Conservation (phyloP, 2,888 invertebrate species). For the Sipha maydis region DNA sequence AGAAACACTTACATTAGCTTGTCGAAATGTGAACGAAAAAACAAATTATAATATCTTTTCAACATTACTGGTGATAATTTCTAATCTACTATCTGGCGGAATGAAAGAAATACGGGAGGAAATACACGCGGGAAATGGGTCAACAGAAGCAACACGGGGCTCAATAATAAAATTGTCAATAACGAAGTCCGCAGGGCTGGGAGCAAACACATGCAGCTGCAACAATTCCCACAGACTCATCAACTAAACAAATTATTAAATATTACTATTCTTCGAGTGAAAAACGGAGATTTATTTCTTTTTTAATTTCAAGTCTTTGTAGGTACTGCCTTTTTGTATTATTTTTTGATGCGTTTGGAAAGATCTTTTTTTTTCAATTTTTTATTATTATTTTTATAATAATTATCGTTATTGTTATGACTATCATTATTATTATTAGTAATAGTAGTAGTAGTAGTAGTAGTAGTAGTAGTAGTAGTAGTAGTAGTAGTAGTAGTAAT, state of each 20-base stretch:
- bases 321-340: not conserved
- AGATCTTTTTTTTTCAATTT: not conserved
- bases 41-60: not conserved
- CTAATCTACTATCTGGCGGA: not conserved
- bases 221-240: conserved; percentile 44
- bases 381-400: conserved; percentile 11
- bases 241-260: conserved; percentile 59
- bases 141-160: conserved; percentile 9
- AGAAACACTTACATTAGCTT: not conserved
- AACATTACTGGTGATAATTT: not conserved
- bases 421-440: not conserved
- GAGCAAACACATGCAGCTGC: conserved; percentile 46
- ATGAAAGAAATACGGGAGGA: not conserved
- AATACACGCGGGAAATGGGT: not conserved
- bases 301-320: conserved; percentile 31
- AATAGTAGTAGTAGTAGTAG: too few species aligned
- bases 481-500: too few species aligned
- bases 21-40: not conserved
- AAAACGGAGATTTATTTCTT: conserved; percentile 10
- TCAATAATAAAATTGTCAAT: conserved; percentile 29
- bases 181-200: conserved; percentile 11
- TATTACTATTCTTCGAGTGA: conserved; percentile 27
- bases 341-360: conserved; percentile 25
- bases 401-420: not conserved
- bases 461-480: too few species aligned